These are phyloP conservation scores for Rousettus madagascariensis DNA, from an alignment of 2,797 vertebrate species.

Conservation along the genomic window DNA sequence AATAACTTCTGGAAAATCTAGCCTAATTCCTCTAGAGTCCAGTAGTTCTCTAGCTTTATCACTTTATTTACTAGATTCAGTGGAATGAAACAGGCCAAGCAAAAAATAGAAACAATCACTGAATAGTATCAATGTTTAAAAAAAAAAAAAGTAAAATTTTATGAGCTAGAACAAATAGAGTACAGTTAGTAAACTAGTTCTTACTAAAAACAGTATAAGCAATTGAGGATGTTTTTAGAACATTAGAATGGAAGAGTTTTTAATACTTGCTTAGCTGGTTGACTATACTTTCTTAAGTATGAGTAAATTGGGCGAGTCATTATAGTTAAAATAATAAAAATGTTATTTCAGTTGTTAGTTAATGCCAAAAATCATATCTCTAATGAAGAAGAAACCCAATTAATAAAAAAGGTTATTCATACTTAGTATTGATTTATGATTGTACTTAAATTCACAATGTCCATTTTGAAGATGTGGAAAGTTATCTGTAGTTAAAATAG, in stretches of 20 bases:
- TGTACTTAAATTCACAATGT: not conserved
- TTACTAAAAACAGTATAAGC: not conserved
- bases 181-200: not conserved
- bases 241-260: not conserved
- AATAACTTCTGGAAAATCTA: not conserved
- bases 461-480: not conserved
- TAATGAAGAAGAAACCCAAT: not conserved
- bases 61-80: slow-evolving; percentile 31
- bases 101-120: not conserved
- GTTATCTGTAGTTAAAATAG: not conserved
- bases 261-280: not conserved
- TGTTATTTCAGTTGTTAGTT: not conserved
- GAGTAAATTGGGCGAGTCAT: not conserved
- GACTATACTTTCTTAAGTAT: not conserved
- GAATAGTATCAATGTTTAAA: not conserved
- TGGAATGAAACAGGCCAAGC: not conserved
- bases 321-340: not conserved
- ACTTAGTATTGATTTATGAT: not conserved
- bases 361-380: not conserved
- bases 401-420: not conserved
- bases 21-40: slow-evolving; percentile 4
- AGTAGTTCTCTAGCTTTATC: not conserved
- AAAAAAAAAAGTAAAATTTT: not conserved
- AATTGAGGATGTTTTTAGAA: not conserved
- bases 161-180: not conserved